phyloP scores from a whole-genome alignment of 35 echinoderm and acorn worm species.

The Diadema setosum region DNA sequence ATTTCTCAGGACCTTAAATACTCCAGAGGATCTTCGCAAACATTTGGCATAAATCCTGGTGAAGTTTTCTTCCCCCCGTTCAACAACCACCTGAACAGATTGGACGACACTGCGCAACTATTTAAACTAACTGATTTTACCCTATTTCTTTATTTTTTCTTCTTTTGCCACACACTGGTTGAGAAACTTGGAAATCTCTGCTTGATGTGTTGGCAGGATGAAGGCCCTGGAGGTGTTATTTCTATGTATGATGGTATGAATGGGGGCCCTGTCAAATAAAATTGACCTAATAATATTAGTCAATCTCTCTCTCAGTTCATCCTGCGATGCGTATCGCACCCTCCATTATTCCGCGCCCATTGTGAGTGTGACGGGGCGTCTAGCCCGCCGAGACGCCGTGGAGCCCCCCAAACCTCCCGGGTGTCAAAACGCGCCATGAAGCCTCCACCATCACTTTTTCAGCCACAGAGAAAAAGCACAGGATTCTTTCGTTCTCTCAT shows the following conservation, averaged over 20 bases:
- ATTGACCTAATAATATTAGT: slow-evolving; percentile 24
- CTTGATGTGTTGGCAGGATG: not conserved
- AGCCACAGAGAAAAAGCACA: too few species aligned
- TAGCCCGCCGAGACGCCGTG: not conserved
- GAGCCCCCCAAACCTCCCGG: slow-evolving; percentile 12
- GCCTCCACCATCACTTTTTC: too few species aligned
- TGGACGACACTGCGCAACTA: too few species aligned
- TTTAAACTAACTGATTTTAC: too few species aligned
- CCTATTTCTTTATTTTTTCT: too few species aligned
- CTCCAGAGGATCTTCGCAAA: slow-evolving; percentile 8
- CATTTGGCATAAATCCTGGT: slow-evolving; percentile 3
- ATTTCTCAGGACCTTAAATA: not conserved
- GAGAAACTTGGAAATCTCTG: not conserved
- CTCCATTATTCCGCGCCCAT: not conserved
- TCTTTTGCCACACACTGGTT: too few species aligned
- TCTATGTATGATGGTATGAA: not conserved
- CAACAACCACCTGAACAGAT: not conserved
- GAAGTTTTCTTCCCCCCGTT: not conserved
- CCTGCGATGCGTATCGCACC: not conserved
- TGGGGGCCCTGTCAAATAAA: slow-evolving; percentile 13
- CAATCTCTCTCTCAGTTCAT: not conserved
- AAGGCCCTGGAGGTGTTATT: slow-evolving; percentile 1
- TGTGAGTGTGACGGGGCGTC: not conserved
- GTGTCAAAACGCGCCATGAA: not conserved
- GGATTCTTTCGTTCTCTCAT: too few species aligned